Evolutionary conservation across 2,113 vertebrate genomes (phyloP).

Genomic region (Speoplatyrhinus poulsoni): DNA sequence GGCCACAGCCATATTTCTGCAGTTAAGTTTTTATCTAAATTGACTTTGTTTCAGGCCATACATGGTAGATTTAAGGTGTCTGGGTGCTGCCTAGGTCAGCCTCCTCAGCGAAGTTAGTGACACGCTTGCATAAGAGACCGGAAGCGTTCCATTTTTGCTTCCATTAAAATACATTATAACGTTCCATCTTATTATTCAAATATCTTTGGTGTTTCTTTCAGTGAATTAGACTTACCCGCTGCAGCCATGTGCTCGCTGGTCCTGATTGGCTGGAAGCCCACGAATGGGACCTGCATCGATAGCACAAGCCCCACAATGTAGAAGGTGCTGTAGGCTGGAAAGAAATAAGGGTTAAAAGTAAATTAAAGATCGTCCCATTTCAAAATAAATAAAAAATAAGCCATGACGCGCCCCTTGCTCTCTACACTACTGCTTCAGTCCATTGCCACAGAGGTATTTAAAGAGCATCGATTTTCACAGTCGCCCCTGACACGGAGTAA

Average conservation of each 20-base stretch:
- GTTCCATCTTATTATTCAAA: too few relatives aligned
- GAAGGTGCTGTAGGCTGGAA: constrained; percentile 95
- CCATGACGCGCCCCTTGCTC: neutral
- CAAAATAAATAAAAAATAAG: neutral
- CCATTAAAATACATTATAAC: too few relatives aligned
- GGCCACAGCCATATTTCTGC: too few relatives aligned
- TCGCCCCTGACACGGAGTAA: constrained; percentile 44
- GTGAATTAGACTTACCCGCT: constrained; percentile 80
- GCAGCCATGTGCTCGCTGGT: constrained; percentile 98
- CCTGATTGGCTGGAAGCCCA: constrained; percentile 96
- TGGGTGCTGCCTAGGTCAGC: too few relatives aligned
- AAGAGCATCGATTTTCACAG: constrained; percentile 55
- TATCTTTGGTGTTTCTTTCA: too few relatives aligned
- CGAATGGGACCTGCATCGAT: constrained; percentile 97
- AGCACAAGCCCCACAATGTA: constrained; percentile 96
- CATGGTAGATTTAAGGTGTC: too few relatives aligned
- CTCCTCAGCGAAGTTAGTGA: too few relatives aligned
- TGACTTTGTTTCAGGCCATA: too few relatives aligned
- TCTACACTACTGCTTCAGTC: neutral
- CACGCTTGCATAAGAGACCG: too few relatives aligned
- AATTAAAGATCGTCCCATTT: neutral
- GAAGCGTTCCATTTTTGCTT: too few relatives aligned
- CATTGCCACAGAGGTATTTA: constrained; percentile 39
- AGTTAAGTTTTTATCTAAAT: too few relatives aligned
- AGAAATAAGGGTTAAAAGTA: constrained; percentile 12